Percentiles rank a stretch among this genome's conserved stretches.
Evolutionary conservation across 2,113 vertebrate species (phyloP).

Genomic region (Anoplopoma fimbria): DNA sequence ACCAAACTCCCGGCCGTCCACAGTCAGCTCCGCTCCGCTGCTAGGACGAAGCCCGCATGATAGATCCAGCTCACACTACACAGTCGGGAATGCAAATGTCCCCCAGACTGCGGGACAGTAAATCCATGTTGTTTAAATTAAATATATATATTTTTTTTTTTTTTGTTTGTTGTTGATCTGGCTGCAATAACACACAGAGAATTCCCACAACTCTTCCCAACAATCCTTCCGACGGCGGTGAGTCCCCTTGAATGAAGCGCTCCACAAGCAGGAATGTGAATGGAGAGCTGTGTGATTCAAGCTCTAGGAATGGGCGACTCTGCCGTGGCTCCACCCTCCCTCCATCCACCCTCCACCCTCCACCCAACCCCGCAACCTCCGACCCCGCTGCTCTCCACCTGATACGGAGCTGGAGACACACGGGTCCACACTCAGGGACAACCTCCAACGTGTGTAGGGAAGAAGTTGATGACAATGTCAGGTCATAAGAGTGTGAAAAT

Average conservation of each 20-base stretch:
- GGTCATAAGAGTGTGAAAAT: neutral
- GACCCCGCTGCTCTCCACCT: conserved; percentile 58
- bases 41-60: conserved; percentile 70
- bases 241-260: conserved; percentile 54
- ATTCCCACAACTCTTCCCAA: conserved; percentile 34
- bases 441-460: neutral
- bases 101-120: conserved; percentile 42
- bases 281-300: conserved; percentile 78
- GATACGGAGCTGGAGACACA: conserved; percentile 53
- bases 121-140: conserved; percentile 66
- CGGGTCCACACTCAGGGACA: conserved; percentile 9
- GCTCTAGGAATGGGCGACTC: conserved; percentile 77
- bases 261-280: conserved; percentile 78
- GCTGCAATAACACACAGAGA: conserved; percentile 12
- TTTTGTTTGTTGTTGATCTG: neutral
- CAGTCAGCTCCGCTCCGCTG: conserved; percentile 59
- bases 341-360: neutral
- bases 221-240: conserved; percentile 2
- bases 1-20: conserved; percentile 45
- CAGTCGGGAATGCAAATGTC: conserved; percentile 17
- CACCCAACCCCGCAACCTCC: neutral
- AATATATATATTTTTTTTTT: too few relatives aligned
- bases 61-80: conserved; percentile 70
- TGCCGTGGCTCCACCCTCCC: conserved; percentile 74
- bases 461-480: neutral